phyloP scores from a whole-genome alignment of 2,113 vertebrate species.

The Ornithorhynchus anatinus region DNA sequence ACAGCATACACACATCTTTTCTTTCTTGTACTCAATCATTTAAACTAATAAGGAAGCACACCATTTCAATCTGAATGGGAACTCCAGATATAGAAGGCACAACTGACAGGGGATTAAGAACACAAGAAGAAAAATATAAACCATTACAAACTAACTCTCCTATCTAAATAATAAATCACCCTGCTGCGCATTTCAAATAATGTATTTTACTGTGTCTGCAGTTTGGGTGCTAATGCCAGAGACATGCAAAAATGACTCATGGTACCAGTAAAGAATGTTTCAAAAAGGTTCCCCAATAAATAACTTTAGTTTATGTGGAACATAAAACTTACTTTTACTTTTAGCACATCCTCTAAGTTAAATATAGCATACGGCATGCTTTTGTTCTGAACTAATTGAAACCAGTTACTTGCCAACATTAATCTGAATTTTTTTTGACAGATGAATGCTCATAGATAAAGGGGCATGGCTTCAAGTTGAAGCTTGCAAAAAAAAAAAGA shows the following conservation, averaged over 20 bases:
- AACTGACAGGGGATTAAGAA: background rate
- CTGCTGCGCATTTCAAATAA: background rate
- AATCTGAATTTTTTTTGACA: slow-evolving; percentile 32
- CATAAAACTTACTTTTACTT: slow-evolving; percentile 25
- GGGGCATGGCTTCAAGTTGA: too few relatives aligned
- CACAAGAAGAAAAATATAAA: background rate
- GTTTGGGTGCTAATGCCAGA: background rate
- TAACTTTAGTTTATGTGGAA: slow-evolving; percentile 36
- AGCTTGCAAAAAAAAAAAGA: too few relatives aligned
- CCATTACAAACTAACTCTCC: background rate
- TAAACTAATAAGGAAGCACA: fast-evolving
- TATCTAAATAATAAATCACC: background rate
- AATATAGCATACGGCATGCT: slow-evolving; percentile 11
- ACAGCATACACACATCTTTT: too few relatives aligned
- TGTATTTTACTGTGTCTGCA: background rate
- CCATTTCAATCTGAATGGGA: background rate
- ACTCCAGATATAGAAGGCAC: background rate
- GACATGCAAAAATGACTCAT: background rate
- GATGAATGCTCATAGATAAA: background rate
- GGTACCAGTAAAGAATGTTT: slow-evolving; percentile 17
- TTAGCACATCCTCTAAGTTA: slow-evolving; percentile 3
- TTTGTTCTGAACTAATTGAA: slow-evolving; percentile 38
- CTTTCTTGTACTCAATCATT: background rate
- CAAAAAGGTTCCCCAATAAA: slow-evolving; percentile 39
- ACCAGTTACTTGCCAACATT: slow-evolving; percentile 23